These are phyloP conservation scores for Paguma larvata DNA, from an alignment of 2,797 vertebrate species.

Conservation along the genomic window DNA sequence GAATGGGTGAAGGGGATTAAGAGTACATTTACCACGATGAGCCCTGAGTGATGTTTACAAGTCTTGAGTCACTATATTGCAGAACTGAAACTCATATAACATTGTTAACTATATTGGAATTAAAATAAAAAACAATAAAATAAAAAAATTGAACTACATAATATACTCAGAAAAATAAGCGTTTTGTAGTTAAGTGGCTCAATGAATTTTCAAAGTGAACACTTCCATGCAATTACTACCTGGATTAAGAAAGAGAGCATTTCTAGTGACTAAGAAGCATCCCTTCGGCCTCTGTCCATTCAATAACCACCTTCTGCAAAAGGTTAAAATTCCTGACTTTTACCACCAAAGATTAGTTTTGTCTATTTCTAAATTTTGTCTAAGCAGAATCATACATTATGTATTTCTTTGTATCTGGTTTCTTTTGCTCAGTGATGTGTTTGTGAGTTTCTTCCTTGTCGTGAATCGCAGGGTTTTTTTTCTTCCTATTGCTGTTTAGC, in stretches of 20 bases:
- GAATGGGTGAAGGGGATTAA: not conserved
- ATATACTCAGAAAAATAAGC: not conserved
- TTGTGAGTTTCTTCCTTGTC: not conserved
- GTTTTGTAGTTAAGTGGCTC: not conserved
- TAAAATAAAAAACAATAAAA: not conserved
- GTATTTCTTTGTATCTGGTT: not conserved
- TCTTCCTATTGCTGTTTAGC: not conserved
- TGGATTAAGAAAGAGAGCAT: not conserved
- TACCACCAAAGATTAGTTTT: not conserved
- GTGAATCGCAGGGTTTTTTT: not conserved
- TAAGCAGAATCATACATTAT: not conserved
- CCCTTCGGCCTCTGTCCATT: not conserved
- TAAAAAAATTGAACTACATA: not conserved
- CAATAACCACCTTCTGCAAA: not conserved
- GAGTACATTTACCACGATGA: not conserved
- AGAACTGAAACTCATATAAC: not conserved
- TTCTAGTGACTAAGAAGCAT: not conserved
- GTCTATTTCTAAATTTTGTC: not conserved
- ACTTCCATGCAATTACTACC: not conserved
- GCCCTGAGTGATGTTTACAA: not conserved
- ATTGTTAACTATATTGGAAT: not conserved
- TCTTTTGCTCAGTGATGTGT: not conserved
- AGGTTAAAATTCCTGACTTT: not conserved
- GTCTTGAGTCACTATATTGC: not conserved
- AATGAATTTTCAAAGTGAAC: conserved; percentile 1